These are phyloP conservation scores for Timema podura DNA, from an alignment of 2,888 invertebrate genomes.

Conservation along the genomic window DNA sequence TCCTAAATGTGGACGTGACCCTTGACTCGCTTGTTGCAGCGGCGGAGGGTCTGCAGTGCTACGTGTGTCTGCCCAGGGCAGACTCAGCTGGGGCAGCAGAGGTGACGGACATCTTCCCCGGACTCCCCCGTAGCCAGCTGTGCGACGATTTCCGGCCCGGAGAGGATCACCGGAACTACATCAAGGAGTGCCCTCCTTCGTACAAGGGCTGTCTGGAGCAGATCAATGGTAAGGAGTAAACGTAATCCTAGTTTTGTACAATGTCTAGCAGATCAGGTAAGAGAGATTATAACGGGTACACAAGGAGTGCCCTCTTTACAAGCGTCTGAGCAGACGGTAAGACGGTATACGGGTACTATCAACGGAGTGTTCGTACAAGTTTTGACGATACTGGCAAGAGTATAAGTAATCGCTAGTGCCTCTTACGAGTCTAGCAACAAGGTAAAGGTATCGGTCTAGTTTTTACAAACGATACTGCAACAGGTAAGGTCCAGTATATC, in stretches of 20 bases:
- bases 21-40: conserved; percentile 18
- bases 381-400: not conserved
- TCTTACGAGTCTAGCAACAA: too few species aligned
- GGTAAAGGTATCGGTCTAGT: too few species aligned
- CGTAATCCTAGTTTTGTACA: too few species aligned
- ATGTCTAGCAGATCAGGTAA: too few species aligned
- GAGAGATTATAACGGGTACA: too few species aligned
- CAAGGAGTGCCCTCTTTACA: too few species aligned
- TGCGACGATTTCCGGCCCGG: conserved; percentile 24
- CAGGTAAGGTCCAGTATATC: too few species aligned
- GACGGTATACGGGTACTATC: not conserved
- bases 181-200: conserved; percentile 22
- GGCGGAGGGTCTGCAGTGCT: conserved; percentile 26
- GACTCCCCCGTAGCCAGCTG: conserved; percentile 12
- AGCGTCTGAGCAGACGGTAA: not conserved
- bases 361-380: not conserved
- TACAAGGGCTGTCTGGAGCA: conserved; percentile 25
- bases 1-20: not conserved
- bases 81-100: conserved; percentile 7
- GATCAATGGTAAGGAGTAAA: conserved; percentile 18
- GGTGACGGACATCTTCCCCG: conserved; percentile 22
- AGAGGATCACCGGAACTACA: conserved; percentile 17
- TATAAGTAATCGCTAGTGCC: not conserved
- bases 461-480: too few species aligned
- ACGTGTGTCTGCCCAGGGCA: conserved; percentile 25